These are phyloP conservation scores for Holothuria scabra DNA, from an alignment of 53 echinoderm and acorn worm genomes.

Conservation along the genomic window DNA sequence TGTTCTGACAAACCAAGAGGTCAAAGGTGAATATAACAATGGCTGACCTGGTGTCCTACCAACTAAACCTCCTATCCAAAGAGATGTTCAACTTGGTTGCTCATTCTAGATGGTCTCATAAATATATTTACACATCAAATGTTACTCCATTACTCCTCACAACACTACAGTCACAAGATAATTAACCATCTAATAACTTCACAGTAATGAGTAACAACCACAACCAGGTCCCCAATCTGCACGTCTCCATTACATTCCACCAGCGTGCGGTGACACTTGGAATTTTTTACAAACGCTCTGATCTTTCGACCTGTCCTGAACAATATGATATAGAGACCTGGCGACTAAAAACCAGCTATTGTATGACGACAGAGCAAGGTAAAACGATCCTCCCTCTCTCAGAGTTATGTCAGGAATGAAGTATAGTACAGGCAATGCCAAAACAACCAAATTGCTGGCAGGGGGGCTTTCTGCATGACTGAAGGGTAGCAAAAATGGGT, in stretches of 20 bases:
- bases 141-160: too few species aligned
- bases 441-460: conserved; percentile 6
- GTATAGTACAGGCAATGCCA: conserved; percentile 4
- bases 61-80: too few species aligned
- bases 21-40: too few species aligned
- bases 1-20: too few species aligned
- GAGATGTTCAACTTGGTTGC: too few species aligned
- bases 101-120: too few species aligned
- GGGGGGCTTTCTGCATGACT: conserved; percentile 16
- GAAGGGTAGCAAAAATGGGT: conserved; percentile 24
- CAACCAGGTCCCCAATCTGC: background rate
- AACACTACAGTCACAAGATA: too few species aligned
- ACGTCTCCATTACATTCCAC: background rate
- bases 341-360: background rate
- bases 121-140: too few species aligned
- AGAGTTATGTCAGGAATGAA: conserved; percentile 33
- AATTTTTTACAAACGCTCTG: conserved; percentile 20
- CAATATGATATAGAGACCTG: conserved; percentile 8
- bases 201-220: too few species aligned
- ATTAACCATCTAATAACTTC: too few species aligned
- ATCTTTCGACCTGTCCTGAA: conserved; percentile 26
- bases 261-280: conserved; percentile 17
- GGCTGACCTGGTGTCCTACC: too few species aligned
- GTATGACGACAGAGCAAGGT: background rate
- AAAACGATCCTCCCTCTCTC: background rate